These are phyloP conservation scores for Python bivittatus DNA, from an alignment of 2,113 vertebrate genomes.

Conservation along the genomic window DNA sequence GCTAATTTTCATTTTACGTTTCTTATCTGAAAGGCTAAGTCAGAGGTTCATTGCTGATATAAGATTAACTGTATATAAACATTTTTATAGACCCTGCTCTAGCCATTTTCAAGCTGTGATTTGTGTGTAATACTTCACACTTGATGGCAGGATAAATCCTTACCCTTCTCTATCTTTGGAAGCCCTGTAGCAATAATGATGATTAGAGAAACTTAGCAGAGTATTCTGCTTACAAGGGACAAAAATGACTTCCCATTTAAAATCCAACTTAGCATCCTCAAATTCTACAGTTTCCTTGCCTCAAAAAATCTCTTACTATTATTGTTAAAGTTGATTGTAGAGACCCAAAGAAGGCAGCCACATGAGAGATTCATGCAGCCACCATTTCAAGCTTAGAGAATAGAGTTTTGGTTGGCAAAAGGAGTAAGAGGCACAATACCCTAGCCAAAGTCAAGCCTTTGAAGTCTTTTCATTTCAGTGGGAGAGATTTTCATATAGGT, in stretches of 20 bases:
- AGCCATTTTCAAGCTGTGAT: conserved; percentile 43
- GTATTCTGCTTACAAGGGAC: conserved; percentile 6
- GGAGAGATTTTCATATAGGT: neutral
- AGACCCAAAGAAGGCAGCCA: neutral
- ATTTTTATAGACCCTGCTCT: conserved; percentile 50
- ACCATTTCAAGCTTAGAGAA: conserved; percentile 2
- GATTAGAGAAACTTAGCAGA: conserved; percentile 33
- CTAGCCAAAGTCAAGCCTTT: neutral
- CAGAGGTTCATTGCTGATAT: conserved; percentile 56
- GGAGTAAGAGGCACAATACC: neutral
- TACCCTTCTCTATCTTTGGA: conserved; percentile 35
- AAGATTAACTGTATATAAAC: conserved; percentile 59
- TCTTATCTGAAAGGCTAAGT: conserved; percentile 64
- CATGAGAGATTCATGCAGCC: neutral
- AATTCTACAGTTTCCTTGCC: neutral
- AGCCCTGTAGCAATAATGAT: conserved; percentile 24
- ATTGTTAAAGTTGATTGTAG: neutral
- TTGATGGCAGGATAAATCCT: conserved; percentile 19
- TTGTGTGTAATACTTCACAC: conserved; percentile 45
- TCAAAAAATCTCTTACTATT: neutral
- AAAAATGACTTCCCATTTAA: neutral
- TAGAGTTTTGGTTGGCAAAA: neutral
- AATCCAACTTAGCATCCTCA: neutral
- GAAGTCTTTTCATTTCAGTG: neutral
- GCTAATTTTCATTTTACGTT: conserved; percentile 68